Evolutionary conservation across 1,140 invertebrate genomes (phyloP).

Genomic region (Drosophila novamexicana): DNA sequence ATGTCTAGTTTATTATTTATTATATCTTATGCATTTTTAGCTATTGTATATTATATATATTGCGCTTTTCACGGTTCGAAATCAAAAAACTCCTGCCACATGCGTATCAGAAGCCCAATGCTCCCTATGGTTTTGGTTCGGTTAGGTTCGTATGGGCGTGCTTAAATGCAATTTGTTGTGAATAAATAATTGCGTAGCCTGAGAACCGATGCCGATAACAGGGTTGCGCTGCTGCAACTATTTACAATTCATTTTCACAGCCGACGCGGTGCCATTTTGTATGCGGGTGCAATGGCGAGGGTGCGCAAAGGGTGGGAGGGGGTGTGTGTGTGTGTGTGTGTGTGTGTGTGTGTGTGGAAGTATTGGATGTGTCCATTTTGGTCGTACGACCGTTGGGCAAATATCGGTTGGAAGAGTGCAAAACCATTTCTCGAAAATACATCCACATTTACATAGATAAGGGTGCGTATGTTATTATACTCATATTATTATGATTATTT

Average conservation of each 20-base stretch:
- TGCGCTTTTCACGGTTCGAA: not conserved
- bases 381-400: not conserved
- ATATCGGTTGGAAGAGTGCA: not conserved
- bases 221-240: not conserved
- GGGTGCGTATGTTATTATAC: no score
- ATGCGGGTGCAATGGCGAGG: not conserved
- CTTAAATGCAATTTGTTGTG: conserved; percentile 44
- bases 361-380: conserved; percentile 5
- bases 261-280: not conserved
- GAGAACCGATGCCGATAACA: not conserved
- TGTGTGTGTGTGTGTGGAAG: not conserved
- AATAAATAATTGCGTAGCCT: conserved; percentile 32
- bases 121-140: not conserved
- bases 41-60: not conserved
- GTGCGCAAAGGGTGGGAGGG: not conserved
- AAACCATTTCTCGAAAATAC: not conserved
- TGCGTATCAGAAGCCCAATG: not conserved
- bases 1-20: no score
- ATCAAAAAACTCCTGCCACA: not conserved
- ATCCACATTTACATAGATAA: no score
- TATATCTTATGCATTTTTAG: not conserved
- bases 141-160: not conserved
- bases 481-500: no score
- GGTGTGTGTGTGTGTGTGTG: no score
- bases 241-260: conserved; percentile 2